Evolutionary conservation across 2,888 invertebrate genomes (phyloP).

Genomic region (Metalampra italica): DNA sequence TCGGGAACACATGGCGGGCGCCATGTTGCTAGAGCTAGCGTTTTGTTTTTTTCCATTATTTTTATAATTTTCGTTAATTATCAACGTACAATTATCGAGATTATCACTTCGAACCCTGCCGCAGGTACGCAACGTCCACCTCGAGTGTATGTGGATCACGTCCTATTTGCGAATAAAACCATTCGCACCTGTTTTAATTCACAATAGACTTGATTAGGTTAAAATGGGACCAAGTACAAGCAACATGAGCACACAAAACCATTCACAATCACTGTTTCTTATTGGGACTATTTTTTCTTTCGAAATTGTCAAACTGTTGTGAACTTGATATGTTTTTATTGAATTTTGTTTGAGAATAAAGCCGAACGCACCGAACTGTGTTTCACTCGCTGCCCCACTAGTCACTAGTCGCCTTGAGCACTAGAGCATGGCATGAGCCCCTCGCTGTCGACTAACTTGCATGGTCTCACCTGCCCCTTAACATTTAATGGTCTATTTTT

Average conservation of each 20-base stretch:
- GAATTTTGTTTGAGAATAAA: constrained; percentile 66
- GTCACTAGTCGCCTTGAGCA: constrained; percentile 63
- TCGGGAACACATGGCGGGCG: too few species aligned
- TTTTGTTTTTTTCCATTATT: too few species aligned
- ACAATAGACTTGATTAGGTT: constrained; percentile 14
- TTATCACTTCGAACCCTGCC: too few species aligned
- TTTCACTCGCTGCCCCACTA: constrained; percentile 69
- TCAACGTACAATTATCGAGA: too few species aligned
- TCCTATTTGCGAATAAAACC: constrained; percentile 36
- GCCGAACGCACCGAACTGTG: constrained; percentile 73
- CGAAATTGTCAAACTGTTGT: constrained; percentile 52
- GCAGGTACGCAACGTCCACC: constrained; percentile 30
- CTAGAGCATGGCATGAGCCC: constrained; percentile 69
- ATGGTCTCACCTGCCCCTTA: constrained; percentile 41
- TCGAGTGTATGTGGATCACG: constrained; percentile 43
- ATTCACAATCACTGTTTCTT: constrained; percentile 49
- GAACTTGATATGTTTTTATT: constrained; percentile 41
- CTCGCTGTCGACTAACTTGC: constrained; percentile 50
- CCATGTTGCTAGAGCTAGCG: too few species aligned
- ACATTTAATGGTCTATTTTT: constrained; percentile 15
- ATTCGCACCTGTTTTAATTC: constrained; percentile 35
- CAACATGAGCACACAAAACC: constrained; percentile 54
- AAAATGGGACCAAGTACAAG: constrained; percentile 20
- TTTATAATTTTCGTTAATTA: too few species aligned
- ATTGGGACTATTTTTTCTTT: constrained; percentile 46